These are phyloP conservation scores for Acipenser transmontanus DNA, from an alignment of 2,797 vertebrate species.

Conservation along the genomic window DNA sequence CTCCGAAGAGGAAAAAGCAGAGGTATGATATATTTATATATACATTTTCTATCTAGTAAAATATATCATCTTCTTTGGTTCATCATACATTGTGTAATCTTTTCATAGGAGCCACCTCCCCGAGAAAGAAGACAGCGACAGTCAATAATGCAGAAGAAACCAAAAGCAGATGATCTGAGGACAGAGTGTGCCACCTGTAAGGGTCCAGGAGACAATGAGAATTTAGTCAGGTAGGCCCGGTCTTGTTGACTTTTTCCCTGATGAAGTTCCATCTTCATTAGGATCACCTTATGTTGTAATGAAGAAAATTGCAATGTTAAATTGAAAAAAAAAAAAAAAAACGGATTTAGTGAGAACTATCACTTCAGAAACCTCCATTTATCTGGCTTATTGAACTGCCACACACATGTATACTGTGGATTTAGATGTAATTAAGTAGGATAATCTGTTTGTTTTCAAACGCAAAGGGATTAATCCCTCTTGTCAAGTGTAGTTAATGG, in stretches of 20 bases:
- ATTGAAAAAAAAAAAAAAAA: constrained; percentile 10
- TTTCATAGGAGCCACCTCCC: constrained; percentile 77
- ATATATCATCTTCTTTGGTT: neutral
- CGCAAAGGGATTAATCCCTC: constrained; percentile 22
- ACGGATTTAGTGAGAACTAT: constrained; percentile 24
- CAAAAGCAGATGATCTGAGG: constrained; percentile 84
- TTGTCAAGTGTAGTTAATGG: constrained; percentile 17
- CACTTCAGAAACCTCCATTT: constrained; percentile 30
- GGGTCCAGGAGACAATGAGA: constrained; percentile 93
- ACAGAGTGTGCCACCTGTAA: constrained; percentile 90
- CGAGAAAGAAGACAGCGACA: constrained; percentile 85
- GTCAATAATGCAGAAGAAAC: constrained; percentile 82
- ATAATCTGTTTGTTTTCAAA: constrained; percentile 50
- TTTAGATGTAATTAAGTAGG: constrained; percentile 58
- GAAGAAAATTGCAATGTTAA: constrained; percentile 13
- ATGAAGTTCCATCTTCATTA: constrained; percentile 59
- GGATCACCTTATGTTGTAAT: constrained; percentile 39
- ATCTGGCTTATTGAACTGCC: constrained; percentile 53
- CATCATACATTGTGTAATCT: constrained; percentile 20
- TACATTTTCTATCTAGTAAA: constrained; percentile 25
- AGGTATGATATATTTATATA: constrained; percentile 65
- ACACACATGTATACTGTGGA: constrained; percentile 57
- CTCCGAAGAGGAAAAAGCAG: constrained; percentile 84
- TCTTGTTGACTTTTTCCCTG: constrained; percentile 41
- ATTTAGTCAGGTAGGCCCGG: constrained; percentile 84